These are phyloP conservation scores for Ecdyonurus torrentis DNA, from an alignment of 2,888 invertebrate genomes.

Conservation along the genomic window DNA sequence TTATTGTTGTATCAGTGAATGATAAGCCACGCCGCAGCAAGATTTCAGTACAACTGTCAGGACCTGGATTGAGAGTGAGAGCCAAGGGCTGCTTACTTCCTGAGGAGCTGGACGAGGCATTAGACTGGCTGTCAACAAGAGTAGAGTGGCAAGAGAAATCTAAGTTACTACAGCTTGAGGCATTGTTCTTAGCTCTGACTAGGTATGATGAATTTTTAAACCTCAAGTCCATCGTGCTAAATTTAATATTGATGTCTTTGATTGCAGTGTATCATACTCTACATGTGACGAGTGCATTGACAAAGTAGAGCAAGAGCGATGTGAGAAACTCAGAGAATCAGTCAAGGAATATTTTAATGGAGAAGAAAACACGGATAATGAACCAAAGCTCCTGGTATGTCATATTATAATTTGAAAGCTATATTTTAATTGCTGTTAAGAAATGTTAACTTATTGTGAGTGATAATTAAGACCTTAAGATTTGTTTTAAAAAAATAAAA, in stretches of 20 bases:
- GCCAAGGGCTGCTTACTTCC: conserved; percentile 68
- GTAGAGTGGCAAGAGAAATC: conserved; percentile 58
- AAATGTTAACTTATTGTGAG: too few relatives aligned
- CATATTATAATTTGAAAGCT: too few relatives aligned
- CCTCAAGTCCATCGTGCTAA: background rate
- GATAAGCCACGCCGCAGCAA: conserved; percentile 52
- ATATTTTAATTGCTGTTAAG: too few relatives aligned
- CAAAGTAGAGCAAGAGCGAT: conserved; percentile 30
- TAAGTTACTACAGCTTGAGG: conserved; percentile 56
- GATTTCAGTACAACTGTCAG: conserved; percentile 61
- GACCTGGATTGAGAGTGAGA: conserved; percentile 66
- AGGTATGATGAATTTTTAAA: too few relatives aligned
- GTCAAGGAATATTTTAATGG: conserved; percentile 64
- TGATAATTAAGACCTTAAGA: too few relatives aligned
- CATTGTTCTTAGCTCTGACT: conserved; percentile 34
- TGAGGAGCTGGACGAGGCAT: conserved; percentile 56
- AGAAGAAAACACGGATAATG: conserved; percentile 25
- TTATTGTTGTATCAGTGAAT: conserved; percentile 20
- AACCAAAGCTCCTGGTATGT: conserved; percentile 4
- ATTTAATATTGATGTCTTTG: background rate
- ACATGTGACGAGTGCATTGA: conserved; percentile 26
- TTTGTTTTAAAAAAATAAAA: too few relatives aligned
- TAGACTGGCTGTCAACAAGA: conserved; percentile 55
- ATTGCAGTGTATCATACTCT: conserved; percentile 23
- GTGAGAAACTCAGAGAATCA: conserved; percentile 50